Conservation (phyloP, 2,113 vertebrate species). For the Colaptes auratus region DNA sequence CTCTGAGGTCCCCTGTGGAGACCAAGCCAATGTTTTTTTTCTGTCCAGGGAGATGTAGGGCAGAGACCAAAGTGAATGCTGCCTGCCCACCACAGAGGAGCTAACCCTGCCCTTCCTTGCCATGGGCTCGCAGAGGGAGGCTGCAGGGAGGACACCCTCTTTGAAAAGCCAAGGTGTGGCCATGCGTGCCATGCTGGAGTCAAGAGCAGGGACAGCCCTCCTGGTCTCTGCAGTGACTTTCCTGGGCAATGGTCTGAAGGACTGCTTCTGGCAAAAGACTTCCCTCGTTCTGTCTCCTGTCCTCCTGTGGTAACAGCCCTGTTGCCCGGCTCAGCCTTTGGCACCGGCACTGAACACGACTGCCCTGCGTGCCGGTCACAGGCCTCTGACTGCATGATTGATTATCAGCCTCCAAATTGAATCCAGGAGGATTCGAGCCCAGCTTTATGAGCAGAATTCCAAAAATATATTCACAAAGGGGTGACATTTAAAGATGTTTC, state of each 20-base stretch:
- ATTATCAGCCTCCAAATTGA: constrained; percentile 31
- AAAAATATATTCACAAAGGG: constrained; percentile 34
- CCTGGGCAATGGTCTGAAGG: background rate
- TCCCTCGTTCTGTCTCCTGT: background rate
- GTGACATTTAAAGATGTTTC: constrained; percentile 48
- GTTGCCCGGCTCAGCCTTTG: background rate
- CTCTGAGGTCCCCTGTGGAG: background rate
- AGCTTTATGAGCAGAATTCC: constrained; percentile 19
- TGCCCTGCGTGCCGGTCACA: background rate
- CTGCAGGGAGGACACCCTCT: background rate
- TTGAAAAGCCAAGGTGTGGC: background rate
- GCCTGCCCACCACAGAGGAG: rapidly evolving
- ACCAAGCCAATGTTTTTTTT: background rate
- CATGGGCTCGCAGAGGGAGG: background rate
- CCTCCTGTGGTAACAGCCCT: background rate
- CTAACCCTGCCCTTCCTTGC: background rate
- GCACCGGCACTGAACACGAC: background rate
- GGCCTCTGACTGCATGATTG: constrained; percentile 19
- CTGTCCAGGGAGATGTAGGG: rapidly evolving
- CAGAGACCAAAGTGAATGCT: background rate
- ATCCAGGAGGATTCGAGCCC: background rate
- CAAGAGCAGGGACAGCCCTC: rapidly evolving
- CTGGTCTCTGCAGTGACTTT: rapidly evolving
- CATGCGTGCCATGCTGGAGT: background rate
- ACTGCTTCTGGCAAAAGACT: background rate